phyloP scores from a whole-genome alignment of 2,113 vertebrate species.

The Carassius gibelio region DNA sequence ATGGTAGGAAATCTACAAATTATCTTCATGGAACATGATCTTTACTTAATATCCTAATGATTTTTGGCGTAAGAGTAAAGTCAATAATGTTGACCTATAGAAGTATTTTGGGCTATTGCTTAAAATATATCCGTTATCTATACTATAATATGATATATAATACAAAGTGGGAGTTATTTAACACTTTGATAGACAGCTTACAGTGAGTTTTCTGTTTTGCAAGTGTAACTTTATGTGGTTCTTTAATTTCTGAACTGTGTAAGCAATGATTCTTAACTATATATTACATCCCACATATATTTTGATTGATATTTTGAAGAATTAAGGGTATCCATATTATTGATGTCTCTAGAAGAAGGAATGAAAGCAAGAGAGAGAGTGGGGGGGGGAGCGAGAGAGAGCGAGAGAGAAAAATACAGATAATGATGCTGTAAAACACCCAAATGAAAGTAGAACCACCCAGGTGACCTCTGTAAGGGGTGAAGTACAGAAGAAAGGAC shows the following conservation, averaged over 20 bases:
- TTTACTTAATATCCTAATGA: no score
- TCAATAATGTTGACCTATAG: no score
- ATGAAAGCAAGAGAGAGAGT: background rate
- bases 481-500: constrained; percentile 32
- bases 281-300: background rate
- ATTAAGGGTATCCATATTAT: constrained; percentile 22
- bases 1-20: no score
- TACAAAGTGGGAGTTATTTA: background rate
- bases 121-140: background rate
- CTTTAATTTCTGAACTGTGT: background rate
- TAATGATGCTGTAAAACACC: constrained; percentile 30
- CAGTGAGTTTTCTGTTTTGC: background rate
- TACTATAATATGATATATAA: background rate
- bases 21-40: no score
- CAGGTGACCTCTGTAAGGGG: constrained; percentile 26
- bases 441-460: constrained; percentile 33
- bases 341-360: constrained; percentile 19
- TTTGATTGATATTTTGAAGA: background rate
- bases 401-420: background rate
- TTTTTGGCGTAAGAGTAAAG: no score
- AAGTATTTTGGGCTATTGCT: no score
- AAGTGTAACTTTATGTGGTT: background rate
- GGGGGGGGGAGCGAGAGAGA: background rate
- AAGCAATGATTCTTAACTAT: background rate
- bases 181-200: no score